Evolutionary conservation across 2,797 vertebrate genomes (phyloP).

Genomic region (Micropoecilia bifurca): DNA sequence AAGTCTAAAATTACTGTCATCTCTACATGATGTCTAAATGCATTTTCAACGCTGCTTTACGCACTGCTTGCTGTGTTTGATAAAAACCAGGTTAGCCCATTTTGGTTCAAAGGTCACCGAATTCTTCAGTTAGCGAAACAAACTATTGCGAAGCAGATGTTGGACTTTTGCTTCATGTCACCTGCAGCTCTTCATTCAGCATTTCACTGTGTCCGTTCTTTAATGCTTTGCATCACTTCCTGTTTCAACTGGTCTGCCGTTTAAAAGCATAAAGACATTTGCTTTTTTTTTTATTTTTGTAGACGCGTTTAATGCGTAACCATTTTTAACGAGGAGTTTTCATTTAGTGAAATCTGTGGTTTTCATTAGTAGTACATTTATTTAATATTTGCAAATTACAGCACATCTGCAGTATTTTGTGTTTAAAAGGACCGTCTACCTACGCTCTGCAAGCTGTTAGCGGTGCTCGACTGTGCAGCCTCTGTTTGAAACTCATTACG

Average conservation of each 20-base stretch:
- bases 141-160: not conserved
- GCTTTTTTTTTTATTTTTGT: not conserved
- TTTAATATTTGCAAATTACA: not conserved
- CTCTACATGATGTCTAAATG: conserved; percentile 1
- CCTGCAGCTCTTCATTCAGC: conserved; percentile 10
- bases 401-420: not conserved
- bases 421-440: not conserved
- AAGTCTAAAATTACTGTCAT: conserved; percentile 7
- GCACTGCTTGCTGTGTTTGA: not conserved
- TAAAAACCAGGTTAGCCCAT: not conserved
- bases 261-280: not conserved
- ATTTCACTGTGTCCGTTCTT: not conserved
- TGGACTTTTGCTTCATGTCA: conserved; percentile 5
- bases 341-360: not conserved
- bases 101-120: not conserved
- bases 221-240: not conserved
- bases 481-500: conserved; percentile 3
- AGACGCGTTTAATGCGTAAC: not conserved
- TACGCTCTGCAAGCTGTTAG: not conserved
- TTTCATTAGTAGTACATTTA: not conserved
- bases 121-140: not conserved
- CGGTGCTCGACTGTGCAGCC: not conserved
- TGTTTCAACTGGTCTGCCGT: not conserved
- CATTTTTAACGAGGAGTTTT: not conserved
- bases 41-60: not conserved